Evolutionary conservation across 30 jellyfish, hydroid and myxozoan species (phyloP).

Genomic region (Hydractinia symbiolongicarpus): DNA sequence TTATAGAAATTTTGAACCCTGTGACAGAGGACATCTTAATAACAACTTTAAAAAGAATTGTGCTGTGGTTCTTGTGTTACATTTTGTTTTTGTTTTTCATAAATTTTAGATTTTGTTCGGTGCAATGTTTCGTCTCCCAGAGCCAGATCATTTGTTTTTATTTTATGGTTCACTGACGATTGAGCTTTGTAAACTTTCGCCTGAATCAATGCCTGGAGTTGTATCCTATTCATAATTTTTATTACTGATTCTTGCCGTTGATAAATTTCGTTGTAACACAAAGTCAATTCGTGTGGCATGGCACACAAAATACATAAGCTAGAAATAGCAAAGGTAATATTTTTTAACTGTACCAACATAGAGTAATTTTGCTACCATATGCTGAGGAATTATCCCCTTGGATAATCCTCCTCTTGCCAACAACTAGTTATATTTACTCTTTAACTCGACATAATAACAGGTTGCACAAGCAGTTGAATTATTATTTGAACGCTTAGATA

Average conservation of each 20-base stretch:
- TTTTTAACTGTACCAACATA: no score
- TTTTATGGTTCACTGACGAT: conserved; percentile 91
- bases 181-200: conserved; percentile 80
- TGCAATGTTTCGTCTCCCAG: conserved; percentile 82
- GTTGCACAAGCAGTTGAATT: conserved; percentile 93
- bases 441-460: conserved; percentile 28
- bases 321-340: no score
- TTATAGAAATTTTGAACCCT: background rate
- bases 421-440: background rate
- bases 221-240: conserved; percentile 94
- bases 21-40: background rate
- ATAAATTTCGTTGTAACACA: no score
- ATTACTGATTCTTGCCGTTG: no score
- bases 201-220: conserved; percentile 88
- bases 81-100: background rate
- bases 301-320: no score
- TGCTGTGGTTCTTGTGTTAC: background rate
- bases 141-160: conserved; percentile 60
- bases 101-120: conserved; percentile 73
- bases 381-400: no score
- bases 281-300: no score
- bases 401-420: no score
- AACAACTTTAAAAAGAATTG: background rate
- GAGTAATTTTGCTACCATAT: no score
- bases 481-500: conserved; percentile 73